Base-by-base conservation (phyloP, 2,888 invertebrate species). In the Idaea dimidiata region DNA sequence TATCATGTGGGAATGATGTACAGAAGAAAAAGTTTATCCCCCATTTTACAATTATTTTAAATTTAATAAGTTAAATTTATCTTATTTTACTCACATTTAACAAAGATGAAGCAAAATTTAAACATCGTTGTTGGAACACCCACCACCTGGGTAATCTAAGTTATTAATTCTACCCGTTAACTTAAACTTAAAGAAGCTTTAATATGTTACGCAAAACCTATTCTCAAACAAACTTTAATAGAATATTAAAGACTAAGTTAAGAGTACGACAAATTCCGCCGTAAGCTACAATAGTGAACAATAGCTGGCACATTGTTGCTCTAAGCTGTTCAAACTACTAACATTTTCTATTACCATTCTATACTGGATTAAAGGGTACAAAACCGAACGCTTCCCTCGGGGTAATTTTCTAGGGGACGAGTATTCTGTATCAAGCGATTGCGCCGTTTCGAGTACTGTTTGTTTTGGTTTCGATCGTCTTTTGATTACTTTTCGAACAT, bases 261-360 rank as follows among this genome's bases (percentile, higher is more conserved):
- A 24, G 24, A 24, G 24, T 24, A 43, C 43, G 10, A 43, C 43
- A 43, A 43, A 43, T 43, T 43, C 43, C 7, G 43, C 43, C 43
- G 43, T 43, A 43, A 43, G 43, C 43, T 43, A 43, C 43, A 43
- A 43, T 14, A 43, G 43, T 43, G 43, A 43, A 43, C 43, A 43
- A 43, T 43, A 43, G 7, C 43, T 10, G 3, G 43, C 54, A 54
- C 54, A 54, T 67, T 64, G 70, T 65, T 59, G 54, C 65, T 31
- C 32, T 43, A 43, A 43, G 43, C 43, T 43, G 43, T 43, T 43
- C 43, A 43, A 43, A 43, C 31, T 58, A n/a, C 57, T 33, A 62
- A 66, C 66, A 66, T 66, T 66, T 64, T 64, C 66, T 66, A 66
- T 66, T 66, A 66, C 64, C 66, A n/a, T 59, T 61, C 62, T 66